Percentiles rank a stretch among this genome's conserved stretches.
phyloP scores from a whole-genome alignment of 2,113 vertebrate genomes.

The Psephotus haematonotus region DNA sequence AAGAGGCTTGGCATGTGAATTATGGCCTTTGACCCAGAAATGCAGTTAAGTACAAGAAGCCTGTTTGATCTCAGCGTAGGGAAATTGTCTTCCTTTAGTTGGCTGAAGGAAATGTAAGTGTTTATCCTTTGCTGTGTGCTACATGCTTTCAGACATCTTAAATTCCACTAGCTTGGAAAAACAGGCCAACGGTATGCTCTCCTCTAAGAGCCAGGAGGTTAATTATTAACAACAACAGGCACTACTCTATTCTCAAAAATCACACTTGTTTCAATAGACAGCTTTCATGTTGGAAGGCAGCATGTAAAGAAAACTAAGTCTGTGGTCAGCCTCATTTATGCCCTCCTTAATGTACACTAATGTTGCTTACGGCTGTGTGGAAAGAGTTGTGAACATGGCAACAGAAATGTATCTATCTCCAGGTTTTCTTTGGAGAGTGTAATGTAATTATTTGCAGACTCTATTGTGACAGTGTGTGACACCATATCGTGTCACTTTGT shows the following conservation, averaged over 20 bases:
- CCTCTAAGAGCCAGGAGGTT: background rate
- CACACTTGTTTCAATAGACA: background rate
- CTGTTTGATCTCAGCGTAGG: background rate
- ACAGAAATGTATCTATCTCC: background rate
- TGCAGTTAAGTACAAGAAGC: background rate
- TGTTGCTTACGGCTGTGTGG: background rate
- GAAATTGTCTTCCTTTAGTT: background rate
- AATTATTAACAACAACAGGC: background rate
- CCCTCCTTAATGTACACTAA: background rate
- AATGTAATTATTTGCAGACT: background rate
- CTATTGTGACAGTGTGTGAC: background rate
- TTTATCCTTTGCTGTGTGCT: background rate
- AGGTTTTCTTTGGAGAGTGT: background rate
- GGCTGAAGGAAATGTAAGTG: background rate
- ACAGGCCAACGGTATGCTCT: background rate
- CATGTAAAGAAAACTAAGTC: background rate
- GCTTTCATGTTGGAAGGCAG: background rate
- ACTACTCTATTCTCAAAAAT: background rate
- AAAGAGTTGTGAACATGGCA: background rate
- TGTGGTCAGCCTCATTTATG: background rate
- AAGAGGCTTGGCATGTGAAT: background rate
- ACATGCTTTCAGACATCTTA: background rate
- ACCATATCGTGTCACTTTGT: background rate
- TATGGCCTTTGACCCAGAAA: background rate
- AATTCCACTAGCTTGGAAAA: background rate